Conservation (phyloP, 2,797 vertebrate genomes). For the Ammospiza maritima region DNA sequence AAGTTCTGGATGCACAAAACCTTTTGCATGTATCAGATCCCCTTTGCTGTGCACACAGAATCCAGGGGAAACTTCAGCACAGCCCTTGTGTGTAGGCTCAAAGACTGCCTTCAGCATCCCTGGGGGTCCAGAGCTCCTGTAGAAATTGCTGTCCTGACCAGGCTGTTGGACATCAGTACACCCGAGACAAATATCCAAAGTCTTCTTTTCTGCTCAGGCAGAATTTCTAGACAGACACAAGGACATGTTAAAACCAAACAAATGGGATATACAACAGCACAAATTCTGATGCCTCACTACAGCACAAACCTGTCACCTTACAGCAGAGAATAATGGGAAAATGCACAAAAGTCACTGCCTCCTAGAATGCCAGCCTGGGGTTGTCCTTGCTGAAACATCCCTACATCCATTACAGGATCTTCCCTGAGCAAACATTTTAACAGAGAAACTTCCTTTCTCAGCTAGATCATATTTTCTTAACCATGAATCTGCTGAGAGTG, state of each 20-base stretch:
- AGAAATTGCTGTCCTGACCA: not conserved
- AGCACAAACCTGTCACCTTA: not conserved
- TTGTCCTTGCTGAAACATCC: not conserved
- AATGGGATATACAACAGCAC: not conserved
- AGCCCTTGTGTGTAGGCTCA: not conserved
- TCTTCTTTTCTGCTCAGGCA: not conserved
- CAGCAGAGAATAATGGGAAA: not conserved
- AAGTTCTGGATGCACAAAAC: not conserved
- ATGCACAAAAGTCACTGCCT: not conserved
- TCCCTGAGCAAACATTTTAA: not conserved
- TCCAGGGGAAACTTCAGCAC: not conserved
- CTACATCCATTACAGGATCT: not conserved
- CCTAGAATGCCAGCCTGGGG: fast-evolving
- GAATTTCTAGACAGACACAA: constrained; percentile 5
- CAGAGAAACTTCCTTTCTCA: not conserved
- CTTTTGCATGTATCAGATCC: not conserved
- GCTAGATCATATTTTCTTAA: not conserved
- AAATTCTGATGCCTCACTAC: not conserved
- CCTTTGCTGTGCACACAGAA: not conserved
- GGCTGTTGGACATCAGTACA: not conserved
- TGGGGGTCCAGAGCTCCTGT: not conserved
- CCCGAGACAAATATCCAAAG: not conserved
- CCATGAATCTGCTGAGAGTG: not conserved
- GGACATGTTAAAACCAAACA: not conserved
- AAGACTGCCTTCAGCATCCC: not conserved